phyloP scores from a whole-genome alignment of 2,113 vertebrate species.

The Nerophis lumbriciformis region DNA sequence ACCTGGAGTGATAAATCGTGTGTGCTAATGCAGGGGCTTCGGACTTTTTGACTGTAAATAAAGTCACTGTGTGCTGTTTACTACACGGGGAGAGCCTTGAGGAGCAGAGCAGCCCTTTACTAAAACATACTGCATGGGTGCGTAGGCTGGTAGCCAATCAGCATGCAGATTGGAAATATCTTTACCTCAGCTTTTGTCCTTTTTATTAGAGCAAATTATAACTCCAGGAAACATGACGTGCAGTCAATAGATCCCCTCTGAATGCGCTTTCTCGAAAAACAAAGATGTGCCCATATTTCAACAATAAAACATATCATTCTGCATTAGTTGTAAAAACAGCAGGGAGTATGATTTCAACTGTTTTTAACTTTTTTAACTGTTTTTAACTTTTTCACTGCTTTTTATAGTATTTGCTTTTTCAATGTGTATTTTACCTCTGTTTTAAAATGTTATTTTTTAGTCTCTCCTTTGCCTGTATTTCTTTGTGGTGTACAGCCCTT shows the following conservation, averaged over 20 bases:
- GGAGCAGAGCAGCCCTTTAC: conserved; percentile 40
- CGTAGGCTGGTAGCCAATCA: conserved; percentile 53
- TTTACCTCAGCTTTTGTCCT: background rate
- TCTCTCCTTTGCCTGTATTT: too few species aligned
- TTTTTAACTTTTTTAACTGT: too few species aligned
- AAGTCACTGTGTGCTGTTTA: conserved; percentile 58
- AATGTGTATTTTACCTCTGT: too few species aligned
- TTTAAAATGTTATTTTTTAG: too few species aligned
- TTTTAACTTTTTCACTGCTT: too few species aligned
- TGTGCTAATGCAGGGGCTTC: conserved; percentile 58
- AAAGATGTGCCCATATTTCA: background rate
- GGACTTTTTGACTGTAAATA: conserved; percentile 68
- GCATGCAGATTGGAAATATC: conserved; percentile 14
- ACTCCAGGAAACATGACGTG: background rate
- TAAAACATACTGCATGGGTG: conserved; percentile 38
- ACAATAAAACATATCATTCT: conserved; percentile 1
- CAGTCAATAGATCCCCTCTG: background rate
- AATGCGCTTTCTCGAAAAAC: background rate
- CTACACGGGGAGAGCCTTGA: conserved; percentile 43
- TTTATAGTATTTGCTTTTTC: too few species aligned
- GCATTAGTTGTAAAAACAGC: background rate
- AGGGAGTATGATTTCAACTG: conserved; percentile 26
- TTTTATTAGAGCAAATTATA: background rate
- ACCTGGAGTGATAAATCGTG: conserved; percentile 65
- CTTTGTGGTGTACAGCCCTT: too few species aligned